Base-by-base conservation (phyloP, 2,113 vertebrate species). In the Rhagologus leucostigma region DNA sequence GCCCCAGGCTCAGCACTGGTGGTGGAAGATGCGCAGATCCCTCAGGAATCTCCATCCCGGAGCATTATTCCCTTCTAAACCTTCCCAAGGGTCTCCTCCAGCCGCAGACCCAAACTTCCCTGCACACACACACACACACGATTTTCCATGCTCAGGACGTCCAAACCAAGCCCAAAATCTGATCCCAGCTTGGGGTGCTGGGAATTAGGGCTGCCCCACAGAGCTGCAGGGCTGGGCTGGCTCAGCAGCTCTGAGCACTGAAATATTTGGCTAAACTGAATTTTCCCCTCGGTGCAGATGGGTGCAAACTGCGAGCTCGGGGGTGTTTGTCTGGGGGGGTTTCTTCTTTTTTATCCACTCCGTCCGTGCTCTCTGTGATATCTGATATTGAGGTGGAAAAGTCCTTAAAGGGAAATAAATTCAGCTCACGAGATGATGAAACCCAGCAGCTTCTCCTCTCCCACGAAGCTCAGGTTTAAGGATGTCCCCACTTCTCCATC, bases 381-480 rank as follows among this genome's bases (percentile, higher is more conserved):
- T 6, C 42, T 42, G 13, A 37, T 13, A n/a, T 2, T 9, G 12
- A 13, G 16, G 52, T 55, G 24, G 39, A 55, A 8, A 29, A 71
- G 33, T 13, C 23, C 87, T 74, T 27, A 29, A 55, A 90, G 68
- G 30, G 39, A 71, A 93, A 29, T 22, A n/a, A 42, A 57, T 83
- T 70, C 53, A 50, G 42, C 21, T 35, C 1, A 0, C 6, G 37
- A 27, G 29, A 19, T 13, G 4, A 1, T 1, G 7, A 56, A 75
- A 70, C 42, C 41, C 41, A 75, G 14, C 14, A 1, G 5, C 44
- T 62, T 32, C 68, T 93, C n/a, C 46, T 70, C 42, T 78, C 23
- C 59, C 69, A 41, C 60, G n/a, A 32, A 87, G 32, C 9, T 60
- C 49, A 5, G 30, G 49, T 53, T 89, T 70, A 18, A 77, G 39